Evolutionary conservation across 2,888 invertebrate genomes (phyloP).

Genomic region (Taphrorychus bicolor): DNA sequence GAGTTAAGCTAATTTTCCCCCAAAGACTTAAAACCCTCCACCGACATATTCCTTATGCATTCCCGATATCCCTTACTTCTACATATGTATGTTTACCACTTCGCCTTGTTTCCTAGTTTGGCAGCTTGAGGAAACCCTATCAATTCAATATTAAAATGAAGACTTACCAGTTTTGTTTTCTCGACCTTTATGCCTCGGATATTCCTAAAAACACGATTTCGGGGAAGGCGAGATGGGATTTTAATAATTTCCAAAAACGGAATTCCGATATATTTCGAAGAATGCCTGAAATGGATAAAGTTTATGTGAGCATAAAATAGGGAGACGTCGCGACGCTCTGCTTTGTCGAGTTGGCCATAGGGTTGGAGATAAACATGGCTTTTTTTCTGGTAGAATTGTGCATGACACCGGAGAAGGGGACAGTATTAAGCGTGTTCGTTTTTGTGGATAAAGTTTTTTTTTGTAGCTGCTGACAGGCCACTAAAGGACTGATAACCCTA

Average conservation of each 20-base stretch:
- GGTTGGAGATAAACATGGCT: neutral
- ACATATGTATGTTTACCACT: constrained; percentile 3
- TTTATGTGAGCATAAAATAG: neutral
- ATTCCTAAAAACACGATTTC: neutral
- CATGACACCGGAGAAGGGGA: no score
- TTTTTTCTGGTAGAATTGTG: no score
- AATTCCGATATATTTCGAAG: neutral
- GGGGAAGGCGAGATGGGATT: neutral
- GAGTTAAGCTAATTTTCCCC: neutral
- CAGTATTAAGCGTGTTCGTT: no score
- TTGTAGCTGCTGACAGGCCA: no score
- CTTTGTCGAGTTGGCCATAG: neutral
- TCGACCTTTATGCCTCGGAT: neutral
- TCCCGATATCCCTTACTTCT: neutral
- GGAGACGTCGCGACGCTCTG: neutral
- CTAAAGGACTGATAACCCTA: no score
- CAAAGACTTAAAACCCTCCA: neutral
- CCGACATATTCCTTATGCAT: neutral
- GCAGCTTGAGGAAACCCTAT: constrained; percentile 1
- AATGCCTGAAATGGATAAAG: neutral
- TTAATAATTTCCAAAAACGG: neutral
- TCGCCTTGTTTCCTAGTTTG: constrained; percentile 1
- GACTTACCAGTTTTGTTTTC: constrained; percentile 5
- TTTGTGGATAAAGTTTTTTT: no score
- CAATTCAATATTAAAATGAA: constrained; percentile 7